These are phyloP conservation scores for Atta colombica DNA, from an alignment of 1,140 invertebrate genomes.

Conservation along the genomic window DNA sequence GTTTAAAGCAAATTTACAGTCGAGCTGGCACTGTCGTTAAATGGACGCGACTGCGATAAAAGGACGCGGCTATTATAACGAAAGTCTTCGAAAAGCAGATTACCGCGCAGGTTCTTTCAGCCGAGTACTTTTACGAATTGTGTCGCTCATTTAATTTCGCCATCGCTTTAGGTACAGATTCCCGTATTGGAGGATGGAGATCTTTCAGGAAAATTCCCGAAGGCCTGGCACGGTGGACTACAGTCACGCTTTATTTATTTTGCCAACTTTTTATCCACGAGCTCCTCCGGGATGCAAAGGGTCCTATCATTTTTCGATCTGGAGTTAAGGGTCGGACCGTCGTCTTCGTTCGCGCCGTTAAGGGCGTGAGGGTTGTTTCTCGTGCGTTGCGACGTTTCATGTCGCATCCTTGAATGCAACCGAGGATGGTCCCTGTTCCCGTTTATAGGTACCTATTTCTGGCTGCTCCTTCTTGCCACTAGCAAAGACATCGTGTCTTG, in stretches of 20 bases:
- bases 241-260: constrained; percentile 72
- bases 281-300: not conserved
- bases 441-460: constrained; percentile 34
- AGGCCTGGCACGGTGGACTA: constrained; percentile 35
- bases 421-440: not conserved
- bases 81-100: constrained; percentile 41
- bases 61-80: constrained; percentile 44
- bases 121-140: constrained; percentile 63
- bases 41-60: constrained; percentile 58
- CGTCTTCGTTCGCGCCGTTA: constrained; percentile 59
- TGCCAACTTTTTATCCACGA: constrained; percentile 62
- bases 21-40: constrained; percentile 35
- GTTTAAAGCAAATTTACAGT: constrained; percentile 58
- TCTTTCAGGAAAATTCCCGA: constrained; percentile 38
- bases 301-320: constrained; percentile 25
- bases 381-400: not conserved
- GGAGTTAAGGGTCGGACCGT: constrained; percentile 39
- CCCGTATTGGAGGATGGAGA: constrained; percentile 1
- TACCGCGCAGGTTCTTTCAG: constrained; percentile 1
- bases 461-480: not conserved
- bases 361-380: constrained; percentile 63
- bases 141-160: constrained; percentile 66
- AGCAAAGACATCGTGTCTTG: constrained; percentile 2
- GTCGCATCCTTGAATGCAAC: constrained; percentile 16
- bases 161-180: constrained; percentile 38